phyloP scores from a whole-genome alignment of 2,797 vertebrate species.

The Coregonus ussuriensis region DNA sequence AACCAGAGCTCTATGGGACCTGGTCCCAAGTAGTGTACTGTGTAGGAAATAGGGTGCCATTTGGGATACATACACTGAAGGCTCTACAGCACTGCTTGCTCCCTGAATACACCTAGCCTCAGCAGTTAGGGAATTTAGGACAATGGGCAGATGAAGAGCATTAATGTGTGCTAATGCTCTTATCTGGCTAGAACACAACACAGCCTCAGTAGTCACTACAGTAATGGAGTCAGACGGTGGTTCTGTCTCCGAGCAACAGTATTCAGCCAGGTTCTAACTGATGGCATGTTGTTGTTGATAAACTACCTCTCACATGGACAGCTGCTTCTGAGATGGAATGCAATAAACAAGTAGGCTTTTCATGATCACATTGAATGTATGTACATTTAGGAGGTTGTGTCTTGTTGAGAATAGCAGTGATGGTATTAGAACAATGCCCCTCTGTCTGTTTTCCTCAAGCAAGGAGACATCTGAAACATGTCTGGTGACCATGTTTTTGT shows the following conservation, averaged over 20 bases:
- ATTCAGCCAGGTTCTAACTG: neutral
- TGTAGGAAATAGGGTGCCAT: no score
- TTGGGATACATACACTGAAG: no score
- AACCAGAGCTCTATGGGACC: no score
- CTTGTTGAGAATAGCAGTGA: neutral
- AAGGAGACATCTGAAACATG: conserved; percentile 16
- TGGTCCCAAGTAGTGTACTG: no score
- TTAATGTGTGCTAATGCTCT: neutral
- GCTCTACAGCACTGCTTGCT: neutral
- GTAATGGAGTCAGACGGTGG: neutral
- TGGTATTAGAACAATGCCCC: conserved; percentile 1
- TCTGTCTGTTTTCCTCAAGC: conserved; percentile 9
- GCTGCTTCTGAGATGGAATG: neutral
- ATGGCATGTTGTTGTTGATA: neutral
- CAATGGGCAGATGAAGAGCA: neutral
- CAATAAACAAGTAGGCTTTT: neutral
- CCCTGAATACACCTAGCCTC: neutral
- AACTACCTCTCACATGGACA: neutral
- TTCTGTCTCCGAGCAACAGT: neutral
- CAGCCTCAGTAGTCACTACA: neutral
- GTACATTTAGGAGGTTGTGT: no score
- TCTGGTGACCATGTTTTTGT: conserved; percentile 26
- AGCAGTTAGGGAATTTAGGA: neutral
- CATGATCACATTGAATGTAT: neutral
- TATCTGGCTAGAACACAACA: conserved; percentile 1